Conservation (phyloP, 2,113 vertebrate species). For the Channa argus region DNA sequence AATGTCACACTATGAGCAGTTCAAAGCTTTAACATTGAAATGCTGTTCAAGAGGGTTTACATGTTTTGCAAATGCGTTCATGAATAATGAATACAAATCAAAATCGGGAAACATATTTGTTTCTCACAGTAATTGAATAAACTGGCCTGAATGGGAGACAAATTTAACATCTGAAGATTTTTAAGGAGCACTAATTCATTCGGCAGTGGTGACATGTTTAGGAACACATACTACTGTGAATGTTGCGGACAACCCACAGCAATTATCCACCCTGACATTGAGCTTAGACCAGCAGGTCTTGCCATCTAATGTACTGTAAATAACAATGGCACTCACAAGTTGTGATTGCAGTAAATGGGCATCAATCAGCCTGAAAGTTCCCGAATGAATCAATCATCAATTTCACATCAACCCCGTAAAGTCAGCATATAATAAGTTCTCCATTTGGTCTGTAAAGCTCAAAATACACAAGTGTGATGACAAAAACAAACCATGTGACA, state of each 20-base stretch:
- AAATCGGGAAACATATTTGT: too few relatives aligned
- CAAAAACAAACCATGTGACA: not conserved
- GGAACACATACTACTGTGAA: not conserved
- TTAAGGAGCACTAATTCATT: not conserved
- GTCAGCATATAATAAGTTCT: not conserved
- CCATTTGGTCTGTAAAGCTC: not conserved
- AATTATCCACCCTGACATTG: not conserved
- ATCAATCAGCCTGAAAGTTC: too few relatives aligned
- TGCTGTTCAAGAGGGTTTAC: too few relatives aligned
- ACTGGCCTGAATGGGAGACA: too few relatives aligned
- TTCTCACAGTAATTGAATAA: too few relatives aligned
- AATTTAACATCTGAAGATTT: too few relatives aligned
- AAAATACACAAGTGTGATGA: not conserved
- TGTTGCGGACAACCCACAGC: not conserved
- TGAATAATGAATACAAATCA: too few relatives aligned
- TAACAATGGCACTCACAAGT: not conserved
- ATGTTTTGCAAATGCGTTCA: too few relatives aligned
- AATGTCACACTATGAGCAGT: too few relatives aligned
- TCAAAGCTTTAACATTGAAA: too few relatives aligned
- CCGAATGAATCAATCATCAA: not conserved
- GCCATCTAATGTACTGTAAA: not conserved
- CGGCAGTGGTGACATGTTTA: not conserved
- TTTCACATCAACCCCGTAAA: not conserved
- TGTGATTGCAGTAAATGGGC: not conserved
- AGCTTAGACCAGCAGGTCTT: constrained; percentile 3